Percentiles rank a stretch among this genome's conserved stretches.
Evolutionary conservation across 2,888 invertebrate genomes (phyloP).

Genomic region (Nebria brevicollis): DNA sequence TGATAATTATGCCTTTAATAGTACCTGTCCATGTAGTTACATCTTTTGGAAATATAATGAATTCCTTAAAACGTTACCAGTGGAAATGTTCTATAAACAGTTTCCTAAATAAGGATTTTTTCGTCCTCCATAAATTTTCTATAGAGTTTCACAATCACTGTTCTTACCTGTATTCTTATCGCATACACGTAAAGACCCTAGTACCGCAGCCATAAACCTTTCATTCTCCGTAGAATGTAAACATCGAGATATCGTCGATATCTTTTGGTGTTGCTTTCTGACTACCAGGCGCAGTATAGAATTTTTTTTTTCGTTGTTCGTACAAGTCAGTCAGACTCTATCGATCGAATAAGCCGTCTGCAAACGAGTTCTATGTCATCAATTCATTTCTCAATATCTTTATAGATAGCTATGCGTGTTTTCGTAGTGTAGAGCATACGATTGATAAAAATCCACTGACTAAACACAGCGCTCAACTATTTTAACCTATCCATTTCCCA

Average conservation of each 20-base stretch:
- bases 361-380: not conserved
- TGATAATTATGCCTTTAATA: not conserved
- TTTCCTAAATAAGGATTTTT: not conserved
- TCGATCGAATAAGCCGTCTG: not conserved
- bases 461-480: constrained; percentile 50
- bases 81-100: not conserved
- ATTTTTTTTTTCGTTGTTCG: not conserved
- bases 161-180: not conserved
- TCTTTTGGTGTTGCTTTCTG: constrained; percentile 6
- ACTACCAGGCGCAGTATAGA: not conserved
- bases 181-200: not conserved
- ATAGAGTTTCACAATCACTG: not conserved
- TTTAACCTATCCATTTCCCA: constrained; percentile 52
- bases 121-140: not conserved
- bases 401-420: not conserved
- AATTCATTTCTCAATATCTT: not conserved
- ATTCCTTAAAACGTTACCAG: not conserved
- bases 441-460: constrained; percentile 51
- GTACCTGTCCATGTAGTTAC: not conserved
- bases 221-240: not conserved
- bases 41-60: not conserved
- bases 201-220: constrained; percentile 12
- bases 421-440: constrained; percentile 50
- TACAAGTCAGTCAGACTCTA: not conserved
- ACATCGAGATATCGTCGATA: not conserved